phyloP scores from a whole-genome alignment of 2,113 vertebrate genomes.

The Pardalotus punctatus region DNA sequence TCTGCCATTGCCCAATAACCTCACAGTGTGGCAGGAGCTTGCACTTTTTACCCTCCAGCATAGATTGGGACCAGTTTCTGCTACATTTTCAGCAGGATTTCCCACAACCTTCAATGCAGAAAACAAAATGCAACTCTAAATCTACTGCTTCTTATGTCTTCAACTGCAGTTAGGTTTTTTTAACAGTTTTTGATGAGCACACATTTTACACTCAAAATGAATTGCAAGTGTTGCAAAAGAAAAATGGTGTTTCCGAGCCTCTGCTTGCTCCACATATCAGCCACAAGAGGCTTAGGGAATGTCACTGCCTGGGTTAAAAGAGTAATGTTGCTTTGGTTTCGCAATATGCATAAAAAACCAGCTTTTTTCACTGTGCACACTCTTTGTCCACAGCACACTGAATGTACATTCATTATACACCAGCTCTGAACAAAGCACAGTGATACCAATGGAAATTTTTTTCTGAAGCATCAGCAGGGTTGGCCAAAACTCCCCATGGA shows the following conservation, averaged over 20 bases:
- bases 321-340: background rate
- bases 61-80: background rate
- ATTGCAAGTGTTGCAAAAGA: background rate
- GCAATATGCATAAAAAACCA: background rate
- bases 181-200: background rate
- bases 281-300: background rate
- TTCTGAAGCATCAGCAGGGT: background rate
- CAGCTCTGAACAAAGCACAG: background rate
- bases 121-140: background rate
- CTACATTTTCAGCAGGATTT: background rate
- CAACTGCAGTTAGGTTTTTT: background rate
- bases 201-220: background rate
- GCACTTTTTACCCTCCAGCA: background rate
- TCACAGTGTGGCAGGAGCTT: background rate
- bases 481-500: background rate
- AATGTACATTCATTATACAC: background rate
- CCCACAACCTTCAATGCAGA: background rate
- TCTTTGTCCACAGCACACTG: background rate
- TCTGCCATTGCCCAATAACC: accelerated
- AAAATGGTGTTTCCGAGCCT: background rate
- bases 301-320: background rate
- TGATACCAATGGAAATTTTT: background rate
- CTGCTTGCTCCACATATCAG: background rate
- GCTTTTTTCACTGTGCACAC: background rate
- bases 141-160: background rate